Conservation (phyloP, 2,113 vertebrate genomes). For the Pantherophis guttatus region DNA sequence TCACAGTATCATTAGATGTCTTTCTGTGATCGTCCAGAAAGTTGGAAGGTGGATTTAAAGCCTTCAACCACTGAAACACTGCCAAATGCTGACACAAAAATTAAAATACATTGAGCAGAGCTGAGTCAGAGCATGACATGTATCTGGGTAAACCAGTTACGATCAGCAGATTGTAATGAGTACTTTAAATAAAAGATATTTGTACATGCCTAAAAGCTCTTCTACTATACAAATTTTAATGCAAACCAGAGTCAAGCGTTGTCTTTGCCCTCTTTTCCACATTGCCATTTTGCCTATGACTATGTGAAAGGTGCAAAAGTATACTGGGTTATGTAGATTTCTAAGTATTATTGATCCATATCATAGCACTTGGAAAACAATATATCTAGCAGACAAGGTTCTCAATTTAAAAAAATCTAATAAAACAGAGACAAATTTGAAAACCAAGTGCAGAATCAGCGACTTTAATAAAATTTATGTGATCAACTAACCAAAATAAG, state of each 20-base stretch:
- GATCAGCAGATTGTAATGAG: neutral
- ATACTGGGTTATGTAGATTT: neutral
- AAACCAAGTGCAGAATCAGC: neutral
- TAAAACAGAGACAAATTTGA: neutral
- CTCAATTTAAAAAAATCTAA: neutral
- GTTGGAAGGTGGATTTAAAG: neutral
- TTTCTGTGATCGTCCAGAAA: neutral
- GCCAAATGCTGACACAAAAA: neutral
- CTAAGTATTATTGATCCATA: neutral
- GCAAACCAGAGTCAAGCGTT: neutral
- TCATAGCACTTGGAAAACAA: neutral
- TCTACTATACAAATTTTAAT: neutral
- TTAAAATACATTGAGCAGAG: neutral
- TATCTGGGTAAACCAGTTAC: neutral
- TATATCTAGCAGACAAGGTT: neutral
- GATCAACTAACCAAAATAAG: slow-evolving; percentile 11
- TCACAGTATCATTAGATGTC: neutral
- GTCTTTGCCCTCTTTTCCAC: neutral
- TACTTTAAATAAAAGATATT: neutral
- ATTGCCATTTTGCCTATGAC: neutral
- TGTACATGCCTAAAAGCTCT: neutral
- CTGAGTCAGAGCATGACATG: neutral
- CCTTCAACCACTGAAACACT: neutral
- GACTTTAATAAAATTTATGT: neutral
- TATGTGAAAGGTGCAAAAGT: neutral